Conservation (phyloP, 1,140 invertebrate genomes). For the Pinna nobilis region DNA sequence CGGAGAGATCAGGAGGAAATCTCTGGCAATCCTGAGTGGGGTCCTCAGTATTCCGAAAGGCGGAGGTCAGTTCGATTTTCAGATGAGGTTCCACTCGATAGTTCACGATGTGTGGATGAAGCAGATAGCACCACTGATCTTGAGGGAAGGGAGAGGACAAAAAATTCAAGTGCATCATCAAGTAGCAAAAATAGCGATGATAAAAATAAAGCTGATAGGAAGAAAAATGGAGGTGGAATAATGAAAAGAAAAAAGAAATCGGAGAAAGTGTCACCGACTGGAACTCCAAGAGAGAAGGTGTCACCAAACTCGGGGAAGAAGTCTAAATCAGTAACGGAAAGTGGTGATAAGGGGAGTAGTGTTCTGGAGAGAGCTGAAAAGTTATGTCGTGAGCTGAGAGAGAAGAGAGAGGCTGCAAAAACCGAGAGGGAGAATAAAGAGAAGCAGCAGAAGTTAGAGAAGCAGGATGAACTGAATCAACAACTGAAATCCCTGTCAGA, state of each 20-base stretch:
- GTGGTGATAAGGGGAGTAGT: slow-evolving; percentile 11
- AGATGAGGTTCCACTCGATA: background rate
- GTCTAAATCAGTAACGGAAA: background rate
- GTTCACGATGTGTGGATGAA: slow-evolving; percentile 3
- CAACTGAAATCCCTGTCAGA: slow-evolving; percentile 31
- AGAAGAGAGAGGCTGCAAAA: slow-evolving; percentile 36
- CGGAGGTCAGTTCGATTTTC: background rate
- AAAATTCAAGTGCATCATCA: too few relatives aligned
- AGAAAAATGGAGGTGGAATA: slow-evolving; percentile 15
- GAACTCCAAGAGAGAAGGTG: background rate
- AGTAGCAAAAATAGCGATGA: slow-evolving; percentile 13
- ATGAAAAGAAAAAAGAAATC: slow-evolving; percentile 38
- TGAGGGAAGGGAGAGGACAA: background rate
- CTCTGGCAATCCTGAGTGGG: background rate
- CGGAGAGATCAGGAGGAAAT: background rate
- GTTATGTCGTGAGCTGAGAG: slow-evolving; percentile 32
- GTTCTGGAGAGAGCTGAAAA: slow-evolving; percentile 41
- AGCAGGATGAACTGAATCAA: slow-evolving; percentile 28
- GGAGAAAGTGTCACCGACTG: background rate
- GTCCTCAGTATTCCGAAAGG: background rate
- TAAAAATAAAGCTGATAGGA: background rate
- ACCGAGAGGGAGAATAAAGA: slow-evolving; percentile 26
- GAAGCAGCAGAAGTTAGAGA: slow-evolving; percentile 36
- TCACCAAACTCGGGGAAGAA: background rate
- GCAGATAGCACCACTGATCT: slow-evolving; percentile 30